A percentile compares a stretch with the other conserved stretches of the same genome.
Evolutionary conservation across 2,797 vertebrate genomes (phyloP).

Genomic region (Chiloscyllium punctatum): DNA sequence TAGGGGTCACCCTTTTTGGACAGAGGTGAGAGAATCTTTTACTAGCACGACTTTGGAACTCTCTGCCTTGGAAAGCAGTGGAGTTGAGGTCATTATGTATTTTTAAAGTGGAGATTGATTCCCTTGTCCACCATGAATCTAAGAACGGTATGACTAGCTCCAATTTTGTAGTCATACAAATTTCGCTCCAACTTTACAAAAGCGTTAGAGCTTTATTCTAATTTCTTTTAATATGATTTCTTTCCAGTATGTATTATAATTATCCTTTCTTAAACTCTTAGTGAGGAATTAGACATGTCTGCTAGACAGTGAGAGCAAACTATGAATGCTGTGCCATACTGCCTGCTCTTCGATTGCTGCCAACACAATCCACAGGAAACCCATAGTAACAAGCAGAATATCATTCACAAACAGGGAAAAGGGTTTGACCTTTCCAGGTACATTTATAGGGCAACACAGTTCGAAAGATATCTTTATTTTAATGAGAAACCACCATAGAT

Average conservation of each 20-base stretch:
- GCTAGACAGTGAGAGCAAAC: neutral
- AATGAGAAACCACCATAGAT: neutral
- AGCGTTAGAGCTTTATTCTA: neutral
- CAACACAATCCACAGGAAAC: neutral
- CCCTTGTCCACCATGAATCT: no score
- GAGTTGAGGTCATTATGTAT: no score
- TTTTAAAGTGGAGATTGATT: no score
- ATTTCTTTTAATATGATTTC: neutral
- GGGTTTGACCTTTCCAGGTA: neutral
- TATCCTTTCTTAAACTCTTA: neutral
- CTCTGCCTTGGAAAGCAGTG: no score
- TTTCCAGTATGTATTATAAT: neutral
- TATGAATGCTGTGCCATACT: neutral
- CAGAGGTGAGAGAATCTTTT: no score
- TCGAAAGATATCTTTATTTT: fast-evolving
- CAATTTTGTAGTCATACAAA: neutral
- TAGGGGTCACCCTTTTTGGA: no score
- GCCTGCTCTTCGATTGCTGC: fast-evolving
- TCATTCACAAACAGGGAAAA: fast-evolving
- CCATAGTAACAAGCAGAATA: fast-evolving
- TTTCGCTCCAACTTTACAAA: neutral
- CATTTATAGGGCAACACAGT: fast-evolving
- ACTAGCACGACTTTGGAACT: no score
- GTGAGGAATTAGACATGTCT: neutral
- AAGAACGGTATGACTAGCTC: no score